Evolutionary conservation across 2,113 vertebrate species (phyloP).

Genomic region (Colossoma macropomum): DNA sequence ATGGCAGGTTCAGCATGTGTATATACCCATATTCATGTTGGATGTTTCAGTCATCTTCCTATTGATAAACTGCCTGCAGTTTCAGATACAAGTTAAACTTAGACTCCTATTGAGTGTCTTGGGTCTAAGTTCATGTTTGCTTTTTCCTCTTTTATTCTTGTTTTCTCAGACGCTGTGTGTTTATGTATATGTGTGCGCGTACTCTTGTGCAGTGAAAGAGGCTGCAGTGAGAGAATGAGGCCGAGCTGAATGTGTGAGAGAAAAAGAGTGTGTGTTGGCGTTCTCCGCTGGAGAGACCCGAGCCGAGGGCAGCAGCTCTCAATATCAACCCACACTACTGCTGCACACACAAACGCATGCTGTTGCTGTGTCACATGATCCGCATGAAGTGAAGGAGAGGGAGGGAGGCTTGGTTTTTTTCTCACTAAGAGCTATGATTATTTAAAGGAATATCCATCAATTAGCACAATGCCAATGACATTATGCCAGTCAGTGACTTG

Average conservation of each 20-base stretch:
- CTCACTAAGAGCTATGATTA: neutral
- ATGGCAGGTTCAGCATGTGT: neutral
- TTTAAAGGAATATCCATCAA: conserved; percentile 9
- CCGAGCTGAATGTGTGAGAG: neutral
- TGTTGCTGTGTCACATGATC: conserved; percentile 61
- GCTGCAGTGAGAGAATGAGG: conserved; percentile 15
- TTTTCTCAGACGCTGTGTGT: neutral
- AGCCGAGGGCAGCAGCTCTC: conserved; percentile 48
- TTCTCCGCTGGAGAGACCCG: conserved; percentile 51
- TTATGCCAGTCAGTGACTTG: neutral
- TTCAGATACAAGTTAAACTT: neutral
- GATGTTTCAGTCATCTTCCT: neutral
- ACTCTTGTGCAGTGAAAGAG: conserved; percentile 23
- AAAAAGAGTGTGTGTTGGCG: conserved; percentile 41
- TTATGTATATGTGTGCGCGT: neutral
- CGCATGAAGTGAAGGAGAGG: conserved; percentile 41
- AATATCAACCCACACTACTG: conserved; percentile 53
- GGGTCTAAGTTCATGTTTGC: conserved; percentile 2
- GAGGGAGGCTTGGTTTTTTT: neutral
- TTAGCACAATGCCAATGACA: neutral
- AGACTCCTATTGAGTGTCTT: neutral
- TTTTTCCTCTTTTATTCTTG: conserved; percentile 20
- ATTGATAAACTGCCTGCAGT: neutral
- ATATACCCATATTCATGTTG: neutral
- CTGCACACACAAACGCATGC: conserved; percentile 52